phyloP scores from a whole-genome alignment of 1,140 invertebrate genomes.

The Piezodorus guildinii region DNA sequence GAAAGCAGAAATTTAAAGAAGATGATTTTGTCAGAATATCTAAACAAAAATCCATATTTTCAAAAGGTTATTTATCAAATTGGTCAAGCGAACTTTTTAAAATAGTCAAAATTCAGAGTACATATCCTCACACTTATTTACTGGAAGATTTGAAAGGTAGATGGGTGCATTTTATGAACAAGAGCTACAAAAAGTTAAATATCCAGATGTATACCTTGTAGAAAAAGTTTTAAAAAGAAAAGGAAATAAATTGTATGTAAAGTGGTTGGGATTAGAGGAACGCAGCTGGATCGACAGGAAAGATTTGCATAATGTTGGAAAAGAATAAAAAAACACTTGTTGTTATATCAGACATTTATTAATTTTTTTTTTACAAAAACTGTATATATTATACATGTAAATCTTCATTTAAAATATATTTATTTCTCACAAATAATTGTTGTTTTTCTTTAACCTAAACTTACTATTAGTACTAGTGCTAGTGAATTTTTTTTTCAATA shows the following conservation, averaged over 20 bases:
- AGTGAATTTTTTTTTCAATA: no score
- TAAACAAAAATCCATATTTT: slow-evolving; percentile 29
- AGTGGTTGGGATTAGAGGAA: slow-evolving; percentile 15
- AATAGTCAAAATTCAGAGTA: background rate
- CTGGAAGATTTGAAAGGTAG: background rate
- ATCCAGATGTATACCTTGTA: slow-evolving; percentile 9
- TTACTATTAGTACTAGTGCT: no score
- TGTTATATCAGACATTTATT: background rate
- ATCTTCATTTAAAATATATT: no score
- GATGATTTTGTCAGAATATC: slow-evolving; percentile 30
- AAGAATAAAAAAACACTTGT: background rate
- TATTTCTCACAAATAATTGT: no score
- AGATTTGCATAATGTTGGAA: background rate
- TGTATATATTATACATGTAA: no score
- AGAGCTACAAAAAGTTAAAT: slow-evolving; percentile 11
- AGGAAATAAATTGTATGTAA: background rate
- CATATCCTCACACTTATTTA: background rate
- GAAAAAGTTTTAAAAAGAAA: slow-evolving; percentile 16
- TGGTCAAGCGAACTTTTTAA: slow-evolving; percentile 28
- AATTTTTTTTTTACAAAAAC: background rate
- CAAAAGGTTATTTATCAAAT: slow-evolving; percentile 31
- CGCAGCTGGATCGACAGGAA: background rate
- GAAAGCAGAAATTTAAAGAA: slow-evolving; percentile 29
- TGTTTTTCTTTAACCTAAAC: no score
- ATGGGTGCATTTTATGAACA: slow-evolving; percentile 17